Conservation (phyloP, 1,140 invertebrate genomes). For the Diorhabda sublineata region DNA sequence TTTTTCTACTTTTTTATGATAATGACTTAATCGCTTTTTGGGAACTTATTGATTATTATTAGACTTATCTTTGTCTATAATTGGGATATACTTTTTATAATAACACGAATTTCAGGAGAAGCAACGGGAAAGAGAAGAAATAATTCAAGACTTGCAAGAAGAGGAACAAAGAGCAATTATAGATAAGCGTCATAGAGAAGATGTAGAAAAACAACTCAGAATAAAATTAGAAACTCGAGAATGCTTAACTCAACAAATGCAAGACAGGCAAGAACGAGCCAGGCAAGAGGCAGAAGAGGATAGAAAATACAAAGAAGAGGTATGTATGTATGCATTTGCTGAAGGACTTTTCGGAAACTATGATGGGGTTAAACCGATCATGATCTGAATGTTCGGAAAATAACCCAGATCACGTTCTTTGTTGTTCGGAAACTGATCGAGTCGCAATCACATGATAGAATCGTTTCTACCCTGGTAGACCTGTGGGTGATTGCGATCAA, state of each 20-base stretch:
- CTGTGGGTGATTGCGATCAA: too few species aligned
- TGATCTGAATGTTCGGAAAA: too few species aligned
- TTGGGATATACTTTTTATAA: not conserved
- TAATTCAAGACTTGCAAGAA: constrained; percentile 38
- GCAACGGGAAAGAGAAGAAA: constrained; percentile 41
- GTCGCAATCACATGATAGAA: too few species aligned
- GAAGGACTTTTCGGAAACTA: too few species aligned
- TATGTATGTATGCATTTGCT: constrained; percentile 16
- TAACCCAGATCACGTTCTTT: too few species aligned
- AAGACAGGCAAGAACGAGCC: constrained; percentile 35
- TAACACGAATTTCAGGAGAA: constrained; percentile 26
- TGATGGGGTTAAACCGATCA: too few species aligned
- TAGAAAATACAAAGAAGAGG: constrained; percentile 38
- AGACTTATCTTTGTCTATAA: not conserved
- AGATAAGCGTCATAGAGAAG: constrained; percentile 31
- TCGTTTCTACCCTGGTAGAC: too few species aligned
- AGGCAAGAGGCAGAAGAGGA: constrained; percentile 35
- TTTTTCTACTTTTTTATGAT: too few species aligned
- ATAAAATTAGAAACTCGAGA: constrained; percentile 32
- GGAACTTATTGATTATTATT: not conserved
- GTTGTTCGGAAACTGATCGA: too few species aligned
- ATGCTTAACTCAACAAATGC: constrained; percentile 35
- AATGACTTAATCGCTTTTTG: too few species aligned
- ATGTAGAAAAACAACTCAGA: constrained; percentile 38
- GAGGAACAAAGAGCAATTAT: constrained; percentile 39